Base-by-base conservation (phyloP, 2,797 vertebrate species). In the Erethizon dorsatum region DNA sequence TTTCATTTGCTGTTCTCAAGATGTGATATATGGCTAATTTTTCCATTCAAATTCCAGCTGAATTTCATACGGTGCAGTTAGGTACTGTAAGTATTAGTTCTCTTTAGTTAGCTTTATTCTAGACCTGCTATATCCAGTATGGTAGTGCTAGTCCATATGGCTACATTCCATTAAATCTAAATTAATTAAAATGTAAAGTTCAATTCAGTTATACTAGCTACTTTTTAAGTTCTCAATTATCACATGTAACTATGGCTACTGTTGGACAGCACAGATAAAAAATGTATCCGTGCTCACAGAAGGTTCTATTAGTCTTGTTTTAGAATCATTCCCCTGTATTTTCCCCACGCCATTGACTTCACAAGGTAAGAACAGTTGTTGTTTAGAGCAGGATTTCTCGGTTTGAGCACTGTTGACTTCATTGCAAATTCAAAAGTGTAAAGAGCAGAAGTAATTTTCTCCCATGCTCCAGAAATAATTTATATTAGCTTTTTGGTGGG, bases 111-210 rank as follows among this genome's bases (percentile, higher is more conserved):
- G 22, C 31, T 87, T 41, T 80, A 33, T 86, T 67, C 75, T 78
- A 59, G 11, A 83, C 69, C 37, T 71, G 15, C 13, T 10, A 0
- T 77, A 13, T 69, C 20, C 63, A 88, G 0, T 28, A 17, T n/a
- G 56, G 56, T 52, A 75, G 63, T 26, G 28, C 47, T 41, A 18
- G 24, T 11, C 50, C 14, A 47, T 22, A 47, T 85, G 45, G 31
- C 65, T 73, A 33, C 54, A 67, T 93, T 59, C 71, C 63, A 45
- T 94, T 82, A 83, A 78, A 67, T 89, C 79, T 37, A 69, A 87
- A 78, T 78, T 26, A 59, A 69, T 24, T 57, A 26, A 65, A 87
- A 86, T 87, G 69, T 83, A 91, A 88, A 45, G 47, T 61, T 54
- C n/a, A 59, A 9, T 88, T 95, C 33, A 33, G 1, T 41, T 52